Evolutionary conservation across 2,888 invertebrate species (phyloP), one percentile per base, ranked within the genome.

Genomic region (Gymnoscelis rufifasciata): DNA sequence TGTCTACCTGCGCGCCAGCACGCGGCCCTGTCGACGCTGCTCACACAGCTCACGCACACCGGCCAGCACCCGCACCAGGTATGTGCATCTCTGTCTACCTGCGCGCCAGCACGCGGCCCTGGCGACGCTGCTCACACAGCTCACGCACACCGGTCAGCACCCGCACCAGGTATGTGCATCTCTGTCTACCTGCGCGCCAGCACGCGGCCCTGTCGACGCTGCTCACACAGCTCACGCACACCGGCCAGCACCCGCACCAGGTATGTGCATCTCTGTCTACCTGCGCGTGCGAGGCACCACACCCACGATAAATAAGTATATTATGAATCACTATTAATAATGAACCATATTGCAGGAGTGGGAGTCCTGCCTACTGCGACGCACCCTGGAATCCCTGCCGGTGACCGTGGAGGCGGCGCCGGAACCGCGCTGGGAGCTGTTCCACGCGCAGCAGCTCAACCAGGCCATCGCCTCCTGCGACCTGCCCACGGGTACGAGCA

Each of bases 91-190:
- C 13, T 7, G 30, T 6, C 4, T 30, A 7, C 5, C 12, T 29
- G n/a, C 19, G 19, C 3, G 19, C 19, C 2, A 19, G 5, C 19
- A 19, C 3, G 82, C 81, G 36, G 86, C 84, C 49, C 71, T 81
- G 3, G 91, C 93, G 0, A 94, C 95, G 90, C 79, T 97, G 39
- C 81, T 97, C 52, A 93, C 69, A 0, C 79, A 84, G 36, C 77
- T 80, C 48, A 71, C 73, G 13, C 77, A 63, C 15, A 33, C 33
- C 14, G n/a, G 10, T 5, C 33, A 31, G n/a, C 33, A 33, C 10
- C 15, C 33, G 7, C n/a, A 8, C 1, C 33, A 33, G 33, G 33
- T 33, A 3, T 33, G n/a, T n/a, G 8, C 19, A 33, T 14, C 5
- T 30, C 13, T 7, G 30, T 6, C 4, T 30, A 7, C 5, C 12